Conservation (phyloP, 2,888 invertebrate genomes). For the Leucophenga montana region DNA sequence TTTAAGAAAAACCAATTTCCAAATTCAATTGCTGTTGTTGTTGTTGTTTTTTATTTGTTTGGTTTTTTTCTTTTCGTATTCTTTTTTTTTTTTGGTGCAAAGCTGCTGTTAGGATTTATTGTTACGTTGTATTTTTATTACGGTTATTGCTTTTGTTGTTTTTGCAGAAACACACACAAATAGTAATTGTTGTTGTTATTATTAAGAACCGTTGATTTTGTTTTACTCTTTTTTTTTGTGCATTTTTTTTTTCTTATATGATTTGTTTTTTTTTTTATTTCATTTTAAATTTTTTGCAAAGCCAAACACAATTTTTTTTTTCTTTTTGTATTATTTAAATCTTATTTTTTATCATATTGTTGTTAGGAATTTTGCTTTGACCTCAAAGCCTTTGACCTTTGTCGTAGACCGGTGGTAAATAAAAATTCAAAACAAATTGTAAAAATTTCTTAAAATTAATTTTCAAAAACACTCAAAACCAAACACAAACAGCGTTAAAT, state of each 20-base stretch:
- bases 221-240: too few species aligned
- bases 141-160: not conserved
- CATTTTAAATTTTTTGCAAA: too few species aligned
- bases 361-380: conserved; percentile 36
- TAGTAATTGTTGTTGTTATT: too few species aligned
- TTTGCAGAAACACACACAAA: not conserved
- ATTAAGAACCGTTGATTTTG: too few species aligned
- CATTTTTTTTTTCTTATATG: too few species aligned
- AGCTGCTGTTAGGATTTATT: too few species aligned
- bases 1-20: too few species aligned
- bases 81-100: not conserved
- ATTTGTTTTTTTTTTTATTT: too few species aligned
- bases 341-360: not conserved
- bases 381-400: conserved; percentile 57
- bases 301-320: not conserved
- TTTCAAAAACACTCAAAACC: conserved; percentile 37
- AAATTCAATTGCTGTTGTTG: conserved; percentile 32
- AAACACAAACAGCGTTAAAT: too few species aligned
- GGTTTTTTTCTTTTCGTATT: conserved; percentile 1
- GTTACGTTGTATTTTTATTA: not conserved
- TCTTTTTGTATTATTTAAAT: not conserved
- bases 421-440: conserved; percentile 44
- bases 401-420: conserved; percentile 43
- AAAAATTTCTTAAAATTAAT: conserved; percentile 43
- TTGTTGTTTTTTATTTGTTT: conserved; percentile 23